Evolutionary conservation across 1,140 invertebrate species (phyloP).

Genomic region (Lepidostoma basale): DNA sequence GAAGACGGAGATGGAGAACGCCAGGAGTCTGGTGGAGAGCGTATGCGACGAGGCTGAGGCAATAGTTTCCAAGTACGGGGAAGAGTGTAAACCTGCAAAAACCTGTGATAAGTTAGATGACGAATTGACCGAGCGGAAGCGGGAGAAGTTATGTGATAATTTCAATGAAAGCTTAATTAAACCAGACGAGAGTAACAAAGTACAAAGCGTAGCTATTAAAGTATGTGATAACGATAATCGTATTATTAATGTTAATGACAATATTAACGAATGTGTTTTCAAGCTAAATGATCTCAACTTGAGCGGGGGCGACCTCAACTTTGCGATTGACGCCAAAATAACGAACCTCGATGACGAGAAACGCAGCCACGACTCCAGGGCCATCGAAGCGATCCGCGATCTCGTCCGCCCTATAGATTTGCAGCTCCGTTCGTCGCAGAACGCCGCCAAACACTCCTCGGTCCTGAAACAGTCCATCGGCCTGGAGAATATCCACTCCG

Average conservation of each 20-base stretch:
- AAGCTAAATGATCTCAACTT: not conserved
- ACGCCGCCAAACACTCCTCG: constrained; percentile 6
- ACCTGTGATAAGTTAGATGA: constrained; percentile 25
- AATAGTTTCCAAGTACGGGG: not conserved
- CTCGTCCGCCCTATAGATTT: not conserved
- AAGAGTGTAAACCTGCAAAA: not conserved
- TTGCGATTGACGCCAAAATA: not conserved
- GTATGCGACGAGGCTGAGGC: not conserved
- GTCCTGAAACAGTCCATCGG: constrained; percentile 40
- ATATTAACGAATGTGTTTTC: not conserved
- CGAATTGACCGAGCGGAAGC: not conserved
- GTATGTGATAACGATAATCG: constrained; percentile 45
- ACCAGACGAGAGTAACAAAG: constrained; percentile 48
- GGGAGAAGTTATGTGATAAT: too few species aligned
- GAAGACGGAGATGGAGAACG: not conserved
- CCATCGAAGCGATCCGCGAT: not conserved
- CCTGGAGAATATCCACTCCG: constrained; percentile 40
- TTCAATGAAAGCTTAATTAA: too few species aligned
- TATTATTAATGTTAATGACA: constrained; percentile 12
- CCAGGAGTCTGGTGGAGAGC: not conserved
- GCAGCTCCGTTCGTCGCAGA: not conserved
- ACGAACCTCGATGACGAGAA: not conserved
- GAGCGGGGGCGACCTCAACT: not conserved
- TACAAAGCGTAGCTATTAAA: constrained; percentile 61
- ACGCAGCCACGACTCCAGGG: not conserved